Percentiles rank a stretch among this genome's conserved stretches.
Evolutionary conservation across 2,797 vertebrate species (phyloP).

Genomic region (Cossypha niveicapilla): DNA sequence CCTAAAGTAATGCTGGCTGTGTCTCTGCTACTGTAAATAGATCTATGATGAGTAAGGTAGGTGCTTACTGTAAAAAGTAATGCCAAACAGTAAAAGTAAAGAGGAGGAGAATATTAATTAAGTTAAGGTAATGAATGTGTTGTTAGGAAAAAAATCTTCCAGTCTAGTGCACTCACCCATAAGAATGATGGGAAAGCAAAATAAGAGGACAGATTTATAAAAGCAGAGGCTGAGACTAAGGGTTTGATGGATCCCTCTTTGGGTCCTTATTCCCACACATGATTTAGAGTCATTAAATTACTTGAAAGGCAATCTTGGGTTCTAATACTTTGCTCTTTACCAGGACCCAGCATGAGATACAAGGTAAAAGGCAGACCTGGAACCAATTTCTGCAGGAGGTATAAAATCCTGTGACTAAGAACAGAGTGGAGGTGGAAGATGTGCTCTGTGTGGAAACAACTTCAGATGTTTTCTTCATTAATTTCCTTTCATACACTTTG

Average conservation of each 20-base stretch:
- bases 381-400: background rate
- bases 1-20: background rate
- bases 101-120: background rate
- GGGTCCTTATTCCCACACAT: background rate
- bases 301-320: background rate
- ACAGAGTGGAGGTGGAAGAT: rapidly evolving
- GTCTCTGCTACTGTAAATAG: constrained; percentile 1
- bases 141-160: background rate
- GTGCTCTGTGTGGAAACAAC: background rate
- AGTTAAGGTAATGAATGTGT: background rate
- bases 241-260: background rate
- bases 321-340: background rate
- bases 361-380: background rate
- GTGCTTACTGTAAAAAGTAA: background rate
- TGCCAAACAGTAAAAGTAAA: background rate
- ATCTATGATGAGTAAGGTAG: background rate
- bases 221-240: background rate
- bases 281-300: background rate
- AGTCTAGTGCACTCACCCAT: background rate
- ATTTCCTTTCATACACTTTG: background rate
- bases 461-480: background rate
- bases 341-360: background rate
- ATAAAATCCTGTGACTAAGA: background rate
- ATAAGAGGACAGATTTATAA: background rate
- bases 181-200: background rate